Base-by-base conservation (phyloP, 2,113 vertebrate genomes). In the Neofelis nebulosa region DNA sequence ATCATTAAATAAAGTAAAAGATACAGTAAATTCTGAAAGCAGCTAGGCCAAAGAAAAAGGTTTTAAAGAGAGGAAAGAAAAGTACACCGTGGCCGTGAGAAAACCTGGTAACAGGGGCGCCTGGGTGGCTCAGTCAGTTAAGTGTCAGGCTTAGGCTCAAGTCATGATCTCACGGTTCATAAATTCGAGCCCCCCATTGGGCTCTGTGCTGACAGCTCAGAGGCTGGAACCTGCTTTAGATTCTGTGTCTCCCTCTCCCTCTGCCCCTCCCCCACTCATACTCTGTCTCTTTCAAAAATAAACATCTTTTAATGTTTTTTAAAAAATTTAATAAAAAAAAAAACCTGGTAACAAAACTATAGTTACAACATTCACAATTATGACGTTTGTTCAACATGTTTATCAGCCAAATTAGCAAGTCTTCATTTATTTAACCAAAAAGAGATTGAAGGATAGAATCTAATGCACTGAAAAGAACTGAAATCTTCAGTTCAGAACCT, bases 331-430 rank as follows among this genome's bases (percentile, higher is more conserved):
- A 45, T 45, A 0, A 45, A 45, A 55, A 55, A 55, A 15, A 55
- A 55, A 55, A 61, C 57, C 57, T 61, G 57, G 9, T 83, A 80
- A 89, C 13, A 92, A 68, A 83, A 93, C 52, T 76, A 81, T 1
- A 89, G 38, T 76, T 94, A 33, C 45, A 66, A 68, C 25, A 81
- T n/a, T n/a, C n/a, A 90, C 29, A 91, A 83, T 78, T 61, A 57
- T 3, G 61, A 95, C 21, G 82, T 90, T 65, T 89, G 48, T 85
- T 92, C 38, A 91, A 85, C 55, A 90, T 45, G 19, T 27, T 85
- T 71, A 90, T 48, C 50, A 57, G 50, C 15, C 66, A 93, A 94
- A 90, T 82, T 50, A 96, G 41, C 50, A 93, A 93, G 52, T 61
- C 90, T 18, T 66, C 6, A 55, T 13, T 94, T 57, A 76, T 85